phyloP scores from a whole-genome alignment of 2,888 invertebrate species.

The Torymus tubicola region DNA sequence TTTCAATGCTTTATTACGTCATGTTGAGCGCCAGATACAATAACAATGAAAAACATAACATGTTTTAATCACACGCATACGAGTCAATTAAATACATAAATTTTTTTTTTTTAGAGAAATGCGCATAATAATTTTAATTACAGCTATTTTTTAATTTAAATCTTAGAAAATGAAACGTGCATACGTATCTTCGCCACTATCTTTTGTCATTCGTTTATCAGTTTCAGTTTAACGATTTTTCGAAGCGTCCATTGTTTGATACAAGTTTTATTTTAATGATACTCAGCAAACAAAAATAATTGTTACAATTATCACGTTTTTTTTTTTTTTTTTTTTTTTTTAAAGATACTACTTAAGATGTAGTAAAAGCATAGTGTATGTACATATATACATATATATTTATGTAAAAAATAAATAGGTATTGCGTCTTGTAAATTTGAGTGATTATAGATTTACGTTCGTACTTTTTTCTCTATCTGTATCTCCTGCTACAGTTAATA shows the following conservation, averaged over 20 bases:
- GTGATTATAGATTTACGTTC: constrained; percentile 51
- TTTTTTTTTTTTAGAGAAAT: constrained; percentile 40
- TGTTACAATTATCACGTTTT: constrained; percentile 50
- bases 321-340: neutral
- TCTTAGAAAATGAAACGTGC: constrained; percentile 30
- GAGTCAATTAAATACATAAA: constrained; percentile 50
- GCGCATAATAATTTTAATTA: constrained; percentile 44
- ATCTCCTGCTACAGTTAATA: constrained; percentile 38
- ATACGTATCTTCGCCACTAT: constrained; percentile 22
- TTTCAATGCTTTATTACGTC: constrained; percentile 56
- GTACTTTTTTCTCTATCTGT: constrained; percentile 50
- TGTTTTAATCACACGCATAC: constrained; percentile 50
- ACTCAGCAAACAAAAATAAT: constrained; percentile 54
- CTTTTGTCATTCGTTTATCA: constrained; percentile 24
- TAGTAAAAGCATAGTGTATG: constrained; percentile 58
- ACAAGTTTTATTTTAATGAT: constrained; percentile 47
- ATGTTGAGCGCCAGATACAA: constrained; percentile 52
- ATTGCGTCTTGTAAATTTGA: constrained; percentile 57
- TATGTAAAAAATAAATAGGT: constrained; percentile 58
- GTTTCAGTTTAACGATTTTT: constrained; percentile 33
- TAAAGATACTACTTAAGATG: constrained; percentile 52
- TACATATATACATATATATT: constrained; percentile 60
- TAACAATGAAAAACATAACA: constrained; percentile 55
- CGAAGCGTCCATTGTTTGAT: constrained; percentile 47
- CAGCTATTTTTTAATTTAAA: constrained; percentile 40